Evolutionary conservation across 2,888 invertebrate species (phyloP), one percentile per base, ranked within the genome.

Genomic region (Scaptodrosophila latifasciaeformis): DNA sequence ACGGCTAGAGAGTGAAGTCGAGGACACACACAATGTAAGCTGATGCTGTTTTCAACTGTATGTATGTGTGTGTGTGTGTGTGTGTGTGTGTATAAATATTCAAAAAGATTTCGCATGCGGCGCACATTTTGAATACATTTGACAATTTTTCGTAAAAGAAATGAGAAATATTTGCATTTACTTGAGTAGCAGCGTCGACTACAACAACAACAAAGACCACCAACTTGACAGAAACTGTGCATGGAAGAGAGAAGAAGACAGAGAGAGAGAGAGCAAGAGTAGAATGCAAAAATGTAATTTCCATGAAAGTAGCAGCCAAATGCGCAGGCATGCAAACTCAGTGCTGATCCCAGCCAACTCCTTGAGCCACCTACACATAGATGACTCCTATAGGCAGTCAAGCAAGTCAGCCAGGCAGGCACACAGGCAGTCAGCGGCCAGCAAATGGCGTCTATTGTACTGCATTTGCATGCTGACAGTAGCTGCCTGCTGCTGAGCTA

Each of bases 111-210:
- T 81, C 54, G 79, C 66, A 75, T 75, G 78, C 79, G 76, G 72
- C 79, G 66, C 75, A 75, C 75, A 75, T 78, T 80, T 75, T 81
- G 75, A 75, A 75, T 75, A 75, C 72, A 81, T 75, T 75, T 75
- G 81, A 78, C 78, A 80, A 71, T 81, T 78, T 72, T 68, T 80
- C 67, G 75, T 65, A 54, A 67, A 56, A 78, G 75, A 81, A 81
- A 76, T 76, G 81, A 81, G 79, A 76, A 76, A 78, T 76, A 76
- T 76, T 76, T 76, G 81, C 75, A 76, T 76, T 76, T 81, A 78
- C 81, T 75, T 80, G 81, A 81, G 75, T 78, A 70, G 78, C 80
- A 79, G 65, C 67, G 49, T 40, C 47, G 31, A 31, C 59, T 24
- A 15, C 58, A 42, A 46, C 50, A 21, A 21, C 7, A 24, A 15